Base-by-base conservation (phyloP, 2,113 vertebrate genomes). In the Oostethus manadensis region DNA sequence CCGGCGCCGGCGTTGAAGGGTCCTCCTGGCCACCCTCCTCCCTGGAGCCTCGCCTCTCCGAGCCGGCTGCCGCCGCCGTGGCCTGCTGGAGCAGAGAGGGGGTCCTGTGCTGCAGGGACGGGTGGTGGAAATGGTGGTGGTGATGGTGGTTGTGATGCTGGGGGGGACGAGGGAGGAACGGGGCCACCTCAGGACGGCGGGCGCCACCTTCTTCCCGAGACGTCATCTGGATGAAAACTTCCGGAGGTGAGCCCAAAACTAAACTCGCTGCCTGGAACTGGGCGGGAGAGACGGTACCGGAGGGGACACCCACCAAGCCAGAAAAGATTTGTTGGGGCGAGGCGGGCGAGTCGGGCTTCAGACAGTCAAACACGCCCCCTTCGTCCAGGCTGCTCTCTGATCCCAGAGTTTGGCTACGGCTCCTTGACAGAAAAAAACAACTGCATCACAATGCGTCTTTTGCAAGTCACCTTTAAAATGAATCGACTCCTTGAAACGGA, bases 171-270 rank as follows among this genome's bases (percentile, higher is more conserved):
- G 94, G 92, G 35, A 90, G 89, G 70, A 91, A 94, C 0, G 91
- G 42, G 1, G 82, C 84, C 0, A 81, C 90, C 58, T 97, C 96
- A 0, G 90, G 68, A 1, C 90, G 91, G 46, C 90, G 79, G 16
- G 84, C 29, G 0, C 88, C 89, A 0, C 89, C 90, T 33, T 98
- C 97, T n/a, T 97, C 96, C 62, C 94, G 75, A 1, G 94, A 84
- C 0, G 88, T 87, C 97, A 98, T 98, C 84, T 95, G 97, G 75
- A 98, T 93, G 68, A 97, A 97, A 17, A 97, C 94, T 13, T 99
- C 96, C 0, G 92, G 91, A 0, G 93, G 83, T 0, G 94, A 92
- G 38, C 94, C 94, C 77, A 99, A 84, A 49, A 97, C 93, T 84
- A 99, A 83, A 55, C 94, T 89, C 0, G 95, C 88, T 0, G 95